Evolutionary conservation across 2,797 vertebrate genomes (phyloP), one percentile per base, ranked within the genome.

Genomic region (Labeo calbasu): DNA sequence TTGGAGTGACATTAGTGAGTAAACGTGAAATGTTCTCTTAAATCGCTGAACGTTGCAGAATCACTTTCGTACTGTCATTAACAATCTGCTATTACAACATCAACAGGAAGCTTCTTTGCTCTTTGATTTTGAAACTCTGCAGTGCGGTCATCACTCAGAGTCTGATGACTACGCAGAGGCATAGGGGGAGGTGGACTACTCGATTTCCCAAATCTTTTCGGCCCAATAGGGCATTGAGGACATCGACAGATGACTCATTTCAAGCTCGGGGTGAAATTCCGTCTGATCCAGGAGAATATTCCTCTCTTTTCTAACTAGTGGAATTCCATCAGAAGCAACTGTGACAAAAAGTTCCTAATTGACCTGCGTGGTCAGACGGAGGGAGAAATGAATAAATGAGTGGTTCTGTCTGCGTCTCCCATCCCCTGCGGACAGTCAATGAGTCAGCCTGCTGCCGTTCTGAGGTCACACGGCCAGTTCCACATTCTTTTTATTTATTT

Each of bases 401-500:
- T 53, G 14, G 57, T 55, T 32, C 53, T 77, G 69, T 51, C 28
- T 78, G 9, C 25, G 2, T 66, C 25, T 50, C 71, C 25, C n/a
- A 23, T 68, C 17, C 10, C 23, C 77, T 84, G 55, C 40, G 55
- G 77, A 80, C 76, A 59, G 71, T 59, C 55, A 59, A 43, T 85
- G 84, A 90, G 79, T 89, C 89, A 75, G 76, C 48, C 81, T 15
- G 65, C 79, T 83, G 78, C 87, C 57, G 57, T 71, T 73, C 71
- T 86, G 83, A 87, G 82, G 88, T 91, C 86, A 88, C 85, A 25
- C 13, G 82, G 85, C 55, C 57, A 69, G 70, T 87, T 87, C 69
- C 85, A 43, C 75, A 65, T 32, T 68, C 75, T 89, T 81, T 87
- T 91, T 65, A 87, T 84, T 89, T 86, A 90, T 91, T 89, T 48